phyloP scores from a whole-genome alignment of 2,797 vertebrate genomes.

The Knipowitschia caucasica region DNA sequence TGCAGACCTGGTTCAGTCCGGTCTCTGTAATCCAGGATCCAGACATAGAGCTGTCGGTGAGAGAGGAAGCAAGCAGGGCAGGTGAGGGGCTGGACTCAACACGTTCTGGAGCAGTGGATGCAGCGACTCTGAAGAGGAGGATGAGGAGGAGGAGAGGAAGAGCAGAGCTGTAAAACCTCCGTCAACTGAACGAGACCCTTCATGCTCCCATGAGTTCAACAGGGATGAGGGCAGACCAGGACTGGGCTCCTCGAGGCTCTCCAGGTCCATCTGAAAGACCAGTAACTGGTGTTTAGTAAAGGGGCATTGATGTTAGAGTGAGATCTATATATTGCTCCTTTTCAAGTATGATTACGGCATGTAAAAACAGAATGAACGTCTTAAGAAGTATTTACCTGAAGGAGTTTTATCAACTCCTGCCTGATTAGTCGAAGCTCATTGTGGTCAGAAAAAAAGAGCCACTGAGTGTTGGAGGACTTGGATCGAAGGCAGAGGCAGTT shows the following conservation, averaged over 20 bases:
- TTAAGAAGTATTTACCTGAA: constrained; percentile 50
- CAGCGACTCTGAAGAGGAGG: constrained; percentile 20
- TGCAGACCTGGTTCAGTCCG: constrained; percentile 43
- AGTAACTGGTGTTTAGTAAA: neutral
- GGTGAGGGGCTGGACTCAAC: constrained; percentile 52
- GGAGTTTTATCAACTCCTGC: constrained; percentile 74
- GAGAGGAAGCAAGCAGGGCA: constrained; percentile 86
- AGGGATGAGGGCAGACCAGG: constrained; percentile 78
- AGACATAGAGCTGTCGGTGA: constrained; percentile 81
- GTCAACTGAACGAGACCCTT: constrained; percentile 77
- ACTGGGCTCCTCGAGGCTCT: neutral
- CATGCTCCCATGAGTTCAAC: constrained; percentile 83
- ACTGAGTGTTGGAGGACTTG: constrained; percentile 60
- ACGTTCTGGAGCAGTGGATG: constrained; percentile 64
- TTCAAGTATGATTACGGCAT: too few relatives aligned
- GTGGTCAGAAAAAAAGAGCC: constrained; percentile 81
- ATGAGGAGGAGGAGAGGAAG: constrained; percentile 14
- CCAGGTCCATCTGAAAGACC: neutral
- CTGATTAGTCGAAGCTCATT: constrained; percentile 64
- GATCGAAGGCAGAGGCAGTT: constrained; percentile 83
- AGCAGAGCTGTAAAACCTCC: constrained; percentile 83
- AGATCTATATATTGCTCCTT: neutral
- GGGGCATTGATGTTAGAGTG: constrained; percentile 45
- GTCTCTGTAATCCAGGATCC: constrained; percentile 82
- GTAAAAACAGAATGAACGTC: neutral